A percentile compares a stretch with the other conserved stretches of the same genome.
Evolutionary conservation across 2,797 vertebrate genomes (phyloP).

Genomic region (Thunnus albacares): DNA sequence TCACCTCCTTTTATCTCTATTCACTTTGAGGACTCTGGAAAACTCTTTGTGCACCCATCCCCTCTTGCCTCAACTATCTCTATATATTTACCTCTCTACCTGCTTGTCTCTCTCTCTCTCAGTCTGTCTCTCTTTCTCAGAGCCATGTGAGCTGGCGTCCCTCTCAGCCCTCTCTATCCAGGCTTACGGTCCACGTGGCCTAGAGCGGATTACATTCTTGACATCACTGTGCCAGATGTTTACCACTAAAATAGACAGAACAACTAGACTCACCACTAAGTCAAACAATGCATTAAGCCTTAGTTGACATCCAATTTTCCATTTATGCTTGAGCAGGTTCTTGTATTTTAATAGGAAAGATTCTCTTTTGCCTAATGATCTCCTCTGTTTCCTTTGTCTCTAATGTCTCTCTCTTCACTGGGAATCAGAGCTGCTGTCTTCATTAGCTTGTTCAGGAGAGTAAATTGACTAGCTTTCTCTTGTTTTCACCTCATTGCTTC

Average conservation of each 20-base stretch:
- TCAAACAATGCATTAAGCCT: conserved; percentile 53
- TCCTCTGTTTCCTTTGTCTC: conserved; percentile 7
- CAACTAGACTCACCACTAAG: conserved; percentile 41
- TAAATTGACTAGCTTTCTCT: conserved; percentile 45
- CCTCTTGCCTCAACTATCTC: conserved; percentile 37
- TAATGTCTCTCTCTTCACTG: background rate
- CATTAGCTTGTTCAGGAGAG: conserved; percentile 26
- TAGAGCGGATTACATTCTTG: conserved; percentile 83
- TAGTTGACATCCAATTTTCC: conserved; percentile 19
- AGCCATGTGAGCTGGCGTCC: conserved; percentile 75
- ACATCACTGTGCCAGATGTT: conserved; percentile 86
- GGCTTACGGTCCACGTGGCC: conserved; percentile 83
- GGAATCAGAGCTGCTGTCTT: conserved; percentile 36
- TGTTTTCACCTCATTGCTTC: conserved; percentile 16
- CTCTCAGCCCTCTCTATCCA: conserved; percentile 74
- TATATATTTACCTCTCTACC: conserved; percentile 45
- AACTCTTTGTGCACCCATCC: conserved; percentile 44
- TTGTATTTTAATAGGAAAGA: conserved; percentile 10
- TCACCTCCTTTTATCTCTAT: conserved; percentile 61
- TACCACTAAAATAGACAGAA: conserved; percentile 78
- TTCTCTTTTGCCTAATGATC: conserved; percentile 5
- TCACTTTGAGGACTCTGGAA: conserved; percentile 51
- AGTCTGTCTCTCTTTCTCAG: conserved; percentile 11
- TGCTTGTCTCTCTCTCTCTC: conserved; percentile 22
- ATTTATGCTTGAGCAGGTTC: conserved; percentile 8